These are phyloP conservation scores for Sapayoa aenigma DNA, from an alignment of 2,113 vertebrate species.

Conservation along the genomic window DNA sequence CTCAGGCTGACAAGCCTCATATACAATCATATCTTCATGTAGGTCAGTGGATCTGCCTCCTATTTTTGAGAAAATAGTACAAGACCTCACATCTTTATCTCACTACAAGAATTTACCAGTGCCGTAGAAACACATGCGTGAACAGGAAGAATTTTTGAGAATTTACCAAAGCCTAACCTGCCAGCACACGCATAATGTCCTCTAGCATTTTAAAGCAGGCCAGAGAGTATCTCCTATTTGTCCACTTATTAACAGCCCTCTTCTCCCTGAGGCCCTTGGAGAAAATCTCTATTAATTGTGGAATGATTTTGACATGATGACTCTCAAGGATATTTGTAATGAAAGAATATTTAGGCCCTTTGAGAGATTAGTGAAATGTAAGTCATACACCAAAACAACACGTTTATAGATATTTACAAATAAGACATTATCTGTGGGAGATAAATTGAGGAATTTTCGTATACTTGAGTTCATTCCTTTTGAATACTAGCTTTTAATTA, in stretches of 20 bases:
- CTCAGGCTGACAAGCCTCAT: not conserved
- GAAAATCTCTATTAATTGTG: conserved; percentile 63
- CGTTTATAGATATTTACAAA: conserved; percentile 50
- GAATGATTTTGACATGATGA: conserved; percentile 56
- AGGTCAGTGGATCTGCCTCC: not conserved
- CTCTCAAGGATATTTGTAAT: conserved; percentile 61
- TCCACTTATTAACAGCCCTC: conserved; percentile 55
- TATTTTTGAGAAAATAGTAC: not conserved
- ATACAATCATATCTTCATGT: fast-evolving
- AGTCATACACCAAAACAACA: conserved; percentile 34
- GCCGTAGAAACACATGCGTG: not conserved
- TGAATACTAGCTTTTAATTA: conserved; percentile 53
- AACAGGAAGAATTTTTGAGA: not conserved
- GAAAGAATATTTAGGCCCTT: conserved; percentile 49
- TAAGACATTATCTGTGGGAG: conserved; percentile 59
- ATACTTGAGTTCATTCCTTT: conserved; percentile 49
- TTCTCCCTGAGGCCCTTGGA: conserved; percentile 45
- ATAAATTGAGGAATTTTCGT: conserved; percentile 44
- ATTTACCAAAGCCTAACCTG: not conserved
- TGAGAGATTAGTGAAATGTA: conserved; percentile 19
- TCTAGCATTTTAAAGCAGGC: conserved; percentile 22
- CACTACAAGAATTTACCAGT: not conserved
- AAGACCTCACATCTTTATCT: not conserved
- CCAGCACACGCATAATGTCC: not conserved
- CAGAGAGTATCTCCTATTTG: conserved; percentile 38